Percentiles rank a stretch among this genome's conserved stretches.
Evolutionary conservation across 1,140 invertebrate species (phyloP).

Genomic region (Doryteuthis pealeii): DNA sequence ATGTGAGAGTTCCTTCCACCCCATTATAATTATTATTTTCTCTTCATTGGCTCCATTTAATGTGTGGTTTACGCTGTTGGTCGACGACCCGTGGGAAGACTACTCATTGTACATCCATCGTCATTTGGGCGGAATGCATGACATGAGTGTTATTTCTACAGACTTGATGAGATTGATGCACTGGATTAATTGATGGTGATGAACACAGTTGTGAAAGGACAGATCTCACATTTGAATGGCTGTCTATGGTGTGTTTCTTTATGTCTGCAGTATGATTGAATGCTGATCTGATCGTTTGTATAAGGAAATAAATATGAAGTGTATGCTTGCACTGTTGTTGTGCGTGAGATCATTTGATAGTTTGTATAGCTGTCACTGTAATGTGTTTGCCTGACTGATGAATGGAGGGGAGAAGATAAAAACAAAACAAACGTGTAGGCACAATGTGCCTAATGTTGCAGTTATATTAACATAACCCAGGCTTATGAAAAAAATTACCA

Average conservation of each 20-base stretch:
- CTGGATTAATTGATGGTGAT: background rate
- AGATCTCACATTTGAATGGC: conserved; percentile 3
- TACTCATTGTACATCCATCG: conserved; percentile 3
- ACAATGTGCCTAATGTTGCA: background rate
- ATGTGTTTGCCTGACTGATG: conserved; percentile 7
- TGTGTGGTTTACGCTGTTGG: background rate
- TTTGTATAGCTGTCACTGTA: conserved; percentile 10
- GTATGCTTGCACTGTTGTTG: conserved; percentile 14
- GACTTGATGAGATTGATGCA: background rate
- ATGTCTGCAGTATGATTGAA: conserved; percentile 8
- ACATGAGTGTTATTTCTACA: conserved; percentile 9
- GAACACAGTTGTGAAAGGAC: conserved; percentile 8
- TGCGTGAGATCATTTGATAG: conserved; percentile 13
- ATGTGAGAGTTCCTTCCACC: conserved; percentile 10
- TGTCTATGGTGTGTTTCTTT: conserved; percentile 6
- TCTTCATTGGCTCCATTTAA: conserved; percentile 9
- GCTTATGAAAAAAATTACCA: background rate
- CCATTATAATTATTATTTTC: conserved; percentile 11
- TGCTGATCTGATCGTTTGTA: conserved; percentile 5
- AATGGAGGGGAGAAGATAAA: conserved; percentile 2
- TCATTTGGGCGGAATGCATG: conserved; percentile 9
- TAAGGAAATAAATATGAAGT: conserved; percentile 15
- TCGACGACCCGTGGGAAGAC: background rate
- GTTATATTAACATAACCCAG: background rate
- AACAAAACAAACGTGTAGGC: too few species aligned